Evolutionary conservation across 2,888 invertebrate species (phyloP).

Genomic region (Catocala sponsa): DNA sequence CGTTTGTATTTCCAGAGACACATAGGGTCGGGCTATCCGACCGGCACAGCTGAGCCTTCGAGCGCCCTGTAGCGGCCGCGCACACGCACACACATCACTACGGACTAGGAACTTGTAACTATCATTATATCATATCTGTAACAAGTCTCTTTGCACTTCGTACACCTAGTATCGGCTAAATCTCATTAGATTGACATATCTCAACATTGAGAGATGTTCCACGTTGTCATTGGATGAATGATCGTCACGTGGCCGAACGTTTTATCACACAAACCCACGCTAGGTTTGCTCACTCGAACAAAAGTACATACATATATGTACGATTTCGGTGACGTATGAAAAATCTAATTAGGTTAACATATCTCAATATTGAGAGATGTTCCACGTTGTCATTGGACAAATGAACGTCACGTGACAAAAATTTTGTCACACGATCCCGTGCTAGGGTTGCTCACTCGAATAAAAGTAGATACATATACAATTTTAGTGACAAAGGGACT

Average conservation of each 20-base stretch:
- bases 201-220: background rate
- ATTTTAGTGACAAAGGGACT: no score
- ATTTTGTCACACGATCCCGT: no score
- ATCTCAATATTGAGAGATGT: background rate
- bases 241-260: no score
- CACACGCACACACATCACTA: constrained; percentile 26
- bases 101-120: constrained; percentile 42
- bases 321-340: no score
- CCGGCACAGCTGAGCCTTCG: constrained; percentile 17
- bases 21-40: constrained; percentile 49
- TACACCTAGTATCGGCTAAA: background rate
- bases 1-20: constrained; percentile 52
- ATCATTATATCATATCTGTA: background rate
- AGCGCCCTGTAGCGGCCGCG: constrained; percentile 18
- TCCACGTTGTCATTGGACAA: no score
- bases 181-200: background rate
- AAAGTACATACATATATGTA: no score
- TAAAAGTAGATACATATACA: no score
- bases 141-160: background rate
- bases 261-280: no score
- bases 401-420: no score
- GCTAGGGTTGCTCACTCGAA: no score
- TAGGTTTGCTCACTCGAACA: no score
- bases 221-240: no score
- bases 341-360: background rate